These are phyloP conservation scores for Hydractinia echinata DNA, from an alignment of 30 jellyfish, hydroid and myxozoan species.

Conservation along the genomic window DNA sequence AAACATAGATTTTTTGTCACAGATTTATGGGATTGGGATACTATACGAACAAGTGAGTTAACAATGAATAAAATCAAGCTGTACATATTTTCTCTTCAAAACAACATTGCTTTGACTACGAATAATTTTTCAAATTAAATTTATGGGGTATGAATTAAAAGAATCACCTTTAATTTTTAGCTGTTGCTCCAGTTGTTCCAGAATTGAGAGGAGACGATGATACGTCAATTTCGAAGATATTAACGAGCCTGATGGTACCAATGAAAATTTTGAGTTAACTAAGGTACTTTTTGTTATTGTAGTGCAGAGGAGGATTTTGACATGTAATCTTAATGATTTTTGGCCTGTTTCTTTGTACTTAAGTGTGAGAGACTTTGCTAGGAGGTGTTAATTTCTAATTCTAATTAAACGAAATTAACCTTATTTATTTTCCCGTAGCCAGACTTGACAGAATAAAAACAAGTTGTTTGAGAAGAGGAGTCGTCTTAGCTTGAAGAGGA, in stretches of 20 bases:
- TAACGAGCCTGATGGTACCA: slow-evolving; percentile 81
- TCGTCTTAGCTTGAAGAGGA: too few relatives aligned
- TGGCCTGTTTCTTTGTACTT: too few relatives aligned
- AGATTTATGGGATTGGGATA: slow-evolving; percentile 87
- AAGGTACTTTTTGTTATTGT: slow-evolving; percentile 40
- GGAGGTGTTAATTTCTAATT: too few relatives aligned
- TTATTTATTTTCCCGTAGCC: too few relatives aligned
- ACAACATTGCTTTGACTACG: not conserved
- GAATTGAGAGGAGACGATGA: slow-evolving; percentile 86
- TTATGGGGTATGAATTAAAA: not conserved
- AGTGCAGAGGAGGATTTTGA: too few relatives aligned
- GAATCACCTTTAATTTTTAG: slow-evolving; percentile 23
- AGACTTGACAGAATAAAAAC: too few relatives aligned
- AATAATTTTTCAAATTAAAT: not conserved
- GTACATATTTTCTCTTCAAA: not conserved
- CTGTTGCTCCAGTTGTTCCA: slow-evolving; percentile 98
- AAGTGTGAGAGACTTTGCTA: too few relatives aligned
- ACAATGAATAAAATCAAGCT: not conserved
- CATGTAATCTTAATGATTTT: too few relatives aligned
- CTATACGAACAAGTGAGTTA: slow-evolving; percentile 76
- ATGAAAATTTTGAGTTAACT: slow-evolving; percentile 74
- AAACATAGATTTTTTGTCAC: slow-evolving; percentile 66
- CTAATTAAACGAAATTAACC: too few relatives aligned
- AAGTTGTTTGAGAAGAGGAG: too few relatives aligned
- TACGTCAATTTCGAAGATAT: slow-evolving; percentile 89